Evolutionary conservation across 2,797 vertebrate species (phyloP).

Genomic region (Bucorvus abyssinicus): DNA sequence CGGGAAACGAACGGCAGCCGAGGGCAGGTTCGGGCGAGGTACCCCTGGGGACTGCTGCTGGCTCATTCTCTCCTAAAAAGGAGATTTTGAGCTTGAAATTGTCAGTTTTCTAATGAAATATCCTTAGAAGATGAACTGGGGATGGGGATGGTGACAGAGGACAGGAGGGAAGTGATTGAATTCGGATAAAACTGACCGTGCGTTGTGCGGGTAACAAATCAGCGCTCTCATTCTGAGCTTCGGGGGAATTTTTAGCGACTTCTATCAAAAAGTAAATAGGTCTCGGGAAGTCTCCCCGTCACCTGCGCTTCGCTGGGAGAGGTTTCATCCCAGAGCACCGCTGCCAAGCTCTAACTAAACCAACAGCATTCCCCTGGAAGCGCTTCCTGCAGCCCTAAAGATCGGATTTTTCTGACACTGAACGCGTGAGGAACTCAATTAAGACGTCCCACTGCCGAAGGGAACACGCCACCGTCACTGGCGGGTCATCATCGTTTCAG

Average conservation of each 20-base stretch:
- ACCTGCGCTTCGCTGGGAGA: background rate
- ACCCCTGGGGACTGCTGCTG: background rate
- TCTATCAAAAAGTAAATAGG: background rate
- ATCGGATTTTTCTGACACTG: background rate
- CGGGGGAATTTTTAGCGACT: background rate
- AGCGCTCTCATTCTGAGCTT: background rate
- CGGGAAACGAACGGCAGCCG: background rate
- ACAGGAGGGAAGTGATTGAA: background rate
- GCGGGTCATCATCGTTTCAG: background rate
- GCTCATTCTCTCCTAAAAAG: background rate
- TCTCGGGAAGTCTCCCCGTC: background rate
- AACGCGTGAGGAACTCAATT: background rate
- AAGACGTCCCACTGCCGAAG: background rate
- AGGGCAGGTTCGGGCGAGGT: background rate
- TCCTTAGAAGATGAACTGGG: background rate
- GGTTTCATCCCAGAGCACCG: background rate
- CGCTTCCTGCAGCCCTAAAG: background rate
- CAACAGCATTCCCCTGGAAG: background rate
- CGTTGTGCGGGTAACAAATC: rapidly evolving
- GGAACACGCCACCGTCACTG: background rate
- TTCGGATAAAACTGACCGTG: background rate
- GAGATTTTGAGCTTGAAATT: background rate
- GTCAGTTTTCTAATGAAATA: background rate
- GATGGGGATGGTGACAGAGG: background rate
- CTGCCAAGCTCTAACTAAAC: background rate